Evolutionary conservation across 2,113 vertebrate species (phyloP).

Genomic region (Phylloscopus trochiloides): DNA sequence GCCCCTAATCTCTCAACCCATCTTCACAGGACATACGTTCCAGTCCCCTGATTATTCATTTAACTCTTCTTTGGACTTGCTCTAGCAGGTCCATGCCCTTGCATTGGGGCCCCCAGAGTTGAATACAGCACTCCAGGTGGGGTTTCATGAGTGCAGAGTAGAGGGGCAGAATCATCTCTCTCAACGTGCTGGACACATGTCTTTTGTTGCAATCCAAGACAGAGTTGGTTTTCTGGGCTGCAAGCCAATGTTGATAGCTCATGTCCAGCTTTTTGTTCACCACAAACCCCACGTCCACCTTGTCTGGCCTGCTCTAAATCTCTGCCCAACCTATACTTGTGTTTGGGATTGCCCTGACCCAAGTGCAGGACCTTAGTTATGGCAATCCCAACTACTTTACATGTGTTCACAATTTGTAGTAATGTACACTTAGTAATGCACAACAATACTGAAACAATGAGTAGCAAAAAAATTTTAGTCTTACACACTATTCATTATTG

Average conservation of each 20-base stretch:
- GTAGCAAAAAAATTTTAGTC: neutral
- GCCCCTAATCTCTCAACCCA: neutral
- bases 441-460: neutral
- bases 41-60: neutral
- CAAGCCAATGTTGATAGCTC: neutral
- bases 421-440: neutral
- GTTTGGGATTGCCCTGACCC: neutral
- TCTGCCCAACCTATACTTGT: neutral
- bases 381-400: neutral
- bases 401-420: neutral
- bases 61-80: neutral
- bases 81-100: neutral
- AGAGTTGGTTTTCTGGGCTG: neutral
- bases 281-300: neutral
- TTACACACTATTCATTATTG: neutral
- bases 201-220: neutral
- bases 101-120: accelerated
- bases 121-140: neutral
- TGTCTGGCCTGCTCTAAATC: accelerated
- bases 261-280: accelerated
- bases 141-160: neutral
- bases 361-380: neutral
- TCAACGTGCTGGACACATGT: accelerated
- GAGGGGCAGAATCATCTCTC: neutral
- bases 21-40: neutral